Base-by-base conservation (phyloP, 2,113 vertebrate species). In the Chlorodrepanis virens region DNA sequence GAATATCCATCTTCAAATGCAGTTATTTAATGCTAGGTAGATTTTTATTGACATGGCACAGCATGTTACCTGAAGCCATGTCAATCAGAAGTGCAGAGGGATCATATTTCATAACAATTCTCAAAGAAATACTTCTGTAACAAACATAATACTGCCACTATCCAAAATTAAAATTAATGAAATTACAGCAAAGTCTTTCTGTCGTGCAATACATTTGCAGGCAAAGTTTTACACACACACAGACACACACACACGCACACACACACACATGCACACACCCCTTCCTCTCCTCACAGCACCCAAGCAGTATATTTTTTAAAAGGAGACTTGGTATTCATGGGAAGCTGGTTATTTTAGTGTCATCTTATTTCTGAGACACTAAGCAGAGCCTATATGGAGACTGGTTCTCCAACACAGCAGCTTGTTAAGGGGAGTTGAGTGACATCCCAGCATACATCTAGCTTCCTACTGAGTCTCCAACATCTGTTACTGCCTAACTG, bases 401-500 rank as follows among this genome's bases (percentile, higher is more conserved):
- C 83, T 78, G 91, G 96, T 96, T 97, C 91, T 96, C 93, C 90
- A 97, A 96, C 96, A 97, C 96, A 97, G 95, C 95, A 97, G 96
- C 97, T 97, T 97, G 96, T 97, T 97, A 96, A 96, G 95, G 90
- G 93, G 94, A 96, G 96, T 95, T 97, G 92, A 95, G 93, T 97
- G 97, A 96, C 97, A 96, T 96, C 96, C 95, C 83, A 97, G 97
- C 95, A 96, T 92, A 93, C 92, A 96, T 95, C 94, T 96, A 97
- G 93, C 83, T 96, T 97, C 95, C 97, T 96, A 97, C 96, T 95
- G 97, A 97, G 96, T 96, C 95, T 96, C 94, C 93, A 97, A 95
- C 97, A 97, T 97, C 97, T 97, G 96, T 97, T 97, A 96, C 96
- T 96, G 95, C 96, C 95, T 97, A 96, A 96, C 96, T 96, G 93